Percentiles rank a stretch among this genome's conserved stretches.
phyloP scores from a whole-genome alignment of 2,797 vertebrate genomes.

The Pipistrellus pipistrellus region DNA sequence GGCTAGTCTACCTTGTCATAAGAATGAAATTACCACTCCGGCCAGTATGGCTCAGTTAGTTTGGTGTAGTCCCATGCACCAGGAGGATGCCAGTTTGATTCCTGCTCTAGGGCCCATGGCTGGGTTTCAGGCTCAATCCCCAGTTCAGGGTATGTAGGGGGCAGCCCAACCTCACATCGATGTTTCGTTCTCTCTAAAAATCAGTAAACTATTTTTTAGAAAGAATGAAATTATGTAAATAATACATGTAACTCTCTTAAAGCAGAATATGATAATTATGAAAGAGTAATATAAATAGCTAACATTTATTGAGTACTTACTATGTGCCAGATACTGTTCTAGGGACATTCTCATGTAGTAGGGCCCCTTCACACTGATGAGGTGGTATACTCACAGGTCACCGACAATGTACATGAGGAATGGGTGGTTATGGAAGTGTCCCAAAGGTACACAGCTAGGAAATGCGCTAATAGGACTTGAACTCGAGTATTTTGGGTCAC shows the following conservation, averaged over 20 bases:
- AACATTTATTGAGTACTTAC: neutral
- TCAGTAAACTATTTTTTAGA: too few species aligned
- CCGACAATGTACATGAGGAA: fast-evolving
- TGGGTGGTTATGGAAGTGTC: neutral
- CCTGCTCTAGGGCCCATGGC: too few species aligned
- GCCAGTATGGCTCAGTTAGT: too few species aligned
- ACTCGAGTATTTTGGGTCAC: neutral
- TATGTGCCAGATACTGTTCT: neutral
- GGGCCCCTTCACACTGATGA: neutral
- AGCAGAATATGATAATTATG: neutral
- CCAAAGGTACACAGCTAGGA: neutral
- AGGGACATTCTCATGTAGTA: neutral
- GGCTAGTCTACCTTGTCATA: neutral
- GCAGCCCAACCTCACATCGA: too few species aligned
- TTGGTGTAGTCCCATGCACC: too few species aligned
- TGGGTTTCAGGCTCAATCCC: too few species aligned
- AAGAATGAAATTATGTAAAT: neutral
- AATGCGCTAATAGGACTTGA: neutral
- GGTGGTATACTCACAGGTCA: neutral
- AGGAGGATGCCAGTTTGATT: too few species aligned
- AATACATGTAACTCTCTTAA: neutral
- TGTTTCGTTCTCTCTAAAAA: too few species aligned
- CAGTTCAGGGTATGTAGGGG: too few species aligned
- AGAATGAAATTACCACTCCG: neutral
- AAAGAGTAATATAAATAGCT: neutral